These are phyloP conservation scores for Centruroides sculpturatus DNA, from an alignment of 1,140 invertebrate species.

Conservation along the genomic window DNA sequence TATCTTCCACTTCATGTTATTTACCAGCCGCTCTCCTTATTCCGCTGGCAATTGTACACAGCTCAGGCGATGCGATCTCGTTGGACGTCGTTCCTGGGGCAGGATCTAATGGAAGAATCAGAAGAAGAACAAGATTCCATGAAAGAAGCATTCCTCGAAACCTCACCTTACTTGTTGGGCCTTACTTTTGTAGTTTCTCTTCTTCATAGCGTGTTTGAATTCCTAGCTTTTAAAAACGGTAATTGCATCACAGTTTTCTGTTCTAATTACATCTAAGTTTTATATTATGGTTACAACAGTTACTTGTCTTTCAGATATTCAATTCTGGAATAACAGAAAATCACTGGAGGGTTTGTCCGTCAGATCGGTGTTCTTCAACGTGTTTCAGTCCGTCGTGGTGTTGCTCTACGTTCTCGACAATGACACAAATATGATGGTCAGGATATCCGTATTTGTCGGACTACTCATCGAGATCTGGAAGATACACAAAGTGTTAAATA, in stretches of 20 bases:
- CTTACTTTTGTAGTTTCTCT: constrained; percentile 86
- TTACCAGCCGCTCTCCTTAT: constrained; percentile 85
- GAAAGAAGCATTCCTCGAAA: constrained; percentile 93
- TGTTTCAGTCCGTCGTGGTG: constrained; percentile 91
- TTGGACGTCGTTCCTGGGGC: constrained; percentile 37
- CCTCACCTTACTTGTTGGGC: constrained; percentile 86
- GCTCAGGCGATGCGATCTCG: constrained; percentile 71
- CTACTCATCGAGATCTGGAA: constrained; percentile 99
- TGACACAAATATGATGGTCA: constrained; percentile 92
- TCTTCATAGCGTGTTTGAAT: constrained; percentile 93
- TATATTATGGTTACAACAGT: too few relatives aligned
- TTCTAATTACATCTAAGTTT: background rate
- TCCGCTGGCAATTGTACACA: constrained; percentile 93
- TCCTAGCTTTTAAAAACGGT: constrained; percentile 98
- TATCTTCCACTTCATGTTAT: constrained; percentile 50
- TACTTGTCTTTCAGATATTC: constrained; percentile 59
- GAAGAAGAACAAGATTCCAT: constrained; percentile 93
- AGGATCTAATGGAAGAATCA: constrained; percentile 43
- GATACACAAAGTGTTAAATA: constrained; percentile 77
- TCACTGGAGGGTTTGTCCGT: constrained; percentile 94
- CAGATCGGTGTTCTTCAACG: constrained; percentile 96
- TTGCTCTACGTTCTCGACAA: constrained; percentile 94
- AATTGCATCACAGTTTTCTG: constrained; percentile 15
- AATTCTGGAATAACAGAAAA: constrained; percentile 98
- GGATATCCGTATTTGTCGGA: constrained; percentile 81